Evolutionary conservation across 37 sponge, comb jelly and placozoan species (phyloP).

Genomic region (Oscarella lobularis): DNA sequence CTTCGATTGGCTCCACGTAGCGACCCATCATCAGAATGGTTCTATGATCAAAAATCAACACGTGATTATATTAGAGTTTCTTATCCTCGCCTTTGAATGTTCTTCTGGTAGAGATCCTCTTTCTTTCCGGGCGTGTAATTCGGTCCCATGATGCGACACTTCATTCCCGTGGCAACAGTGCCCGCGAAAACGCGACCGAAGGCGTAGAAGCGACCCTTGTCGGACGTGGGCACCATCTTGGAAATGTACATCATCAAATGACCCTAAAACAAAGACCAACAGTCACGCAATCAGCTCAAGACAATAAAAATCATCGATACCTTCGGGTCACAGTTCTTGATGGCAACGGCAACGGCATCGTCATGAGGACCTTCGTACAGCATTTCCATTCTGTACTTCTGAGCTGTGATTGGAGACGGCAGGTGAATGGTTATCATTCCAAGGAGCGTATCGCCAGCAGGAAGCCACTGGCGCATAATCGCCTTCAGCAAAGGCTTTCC

Average conservation of each 20-base stretch:
- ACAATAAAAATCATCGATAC: slow-evolving; percentile 24
- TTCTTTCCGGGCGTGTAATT: slow-evolving; percentile 96
- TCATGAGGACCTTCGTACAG: slow-evolving; percentile 97
- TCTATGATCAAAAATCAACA: slow-evolving; percentile 27
- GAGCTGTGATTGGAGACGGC: slow-evolving; percentile 94
- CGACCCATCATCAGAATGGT: slow-evolving; percentile 99
- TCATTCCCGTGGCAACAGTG: slow-evolving; percentile 84
- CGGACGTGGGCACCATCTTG: slow-evolving; percentile 97
- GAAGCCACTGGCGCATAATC: slow-evolving; percentile 79
- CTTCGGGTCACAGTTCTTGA: slow-evolving; percentile 88
- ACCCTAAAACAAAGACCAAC: slow-evolving; percentile 32
- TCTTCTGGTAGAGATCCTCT: slow-evolving; percentile 80
- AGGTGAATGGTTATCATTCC: slow-evolving; percentile 98
- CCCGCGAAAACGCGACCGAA: slow-evolving; percentile 99
- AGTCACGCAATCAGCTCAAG: not conserved
- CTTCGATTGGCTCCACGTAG: slow-evolving; percentile 86
- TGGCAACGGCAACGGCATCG: slow-evolving; percentile 75
- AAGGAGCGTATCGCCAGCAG: slow-evolving; percentile 88
- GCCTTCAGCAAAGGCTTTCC: slow-evolving; percentile 55
- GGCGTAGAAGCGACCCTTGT: slow-evolving; percentile 98
- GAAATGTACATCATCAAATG: slow-evolving; percentile 93
- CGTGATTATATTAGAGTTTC: no score
- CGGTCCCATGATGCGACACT: slow-evolving; percentile 97
- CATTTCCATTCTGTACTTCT: slow-evolving; percentile 93
- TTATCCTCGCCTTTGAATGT: slow-evolving; percentile 74